Evolutionary conservation across 2,888 invertebrate species (phyloP).

Genomic region (Dasysyrphus albostriatus): DNA sequence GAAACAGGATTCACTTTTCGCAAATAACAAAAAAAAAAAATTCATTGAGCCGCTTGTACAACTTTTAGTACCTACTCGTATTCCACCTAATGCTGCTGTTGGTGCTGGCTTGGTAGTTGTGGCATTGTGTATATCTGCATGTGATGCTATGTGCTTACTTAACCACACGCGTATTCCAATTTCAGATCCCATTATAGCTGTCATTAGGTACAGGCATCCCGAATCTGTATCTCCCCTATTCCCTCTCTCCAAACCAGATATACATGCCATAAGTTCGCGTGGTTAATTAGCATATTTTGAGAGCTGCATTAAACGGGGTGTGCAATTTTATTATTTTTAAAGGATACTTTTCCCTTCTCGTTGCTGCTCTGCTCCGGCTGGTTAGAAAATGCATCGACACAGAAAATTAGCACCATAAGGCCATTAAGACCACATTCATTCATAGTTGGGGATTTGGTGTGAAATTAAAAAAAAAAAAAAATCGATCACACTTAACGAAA

Average conservation of each 20-base stretch:
- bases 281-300: slow-evolving; percentile 64
- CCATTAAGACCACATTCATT: slow-evolving; percentile 54
- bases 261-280: not conserved
- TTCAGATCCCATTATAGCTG: slow-evolving; percentile 41
- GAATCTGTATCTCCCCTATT: not conserved
- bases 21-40: slow-evolving; percentile 5
- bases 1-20: slow-evolving; percentile 27
- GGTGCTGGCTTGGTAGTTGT: not conserved
- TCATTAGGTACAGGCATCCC: slow-evolving; percentile 56
- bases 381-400: slow-evolving; percentile 50
- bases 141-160: slow-evolving; percentile 23
- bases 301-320: slow-evolving; percentile 51
- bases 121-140: not conserved
- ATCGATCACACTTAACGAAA: not conserved
- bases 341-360: not conserved
- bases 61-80: slow-evolving; percentile 6
- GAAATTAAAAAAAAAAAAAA: slow-evolving; percentile 30
- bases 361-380: not conserved
- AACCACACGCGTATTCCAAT: slow-evolving; percentile 52
- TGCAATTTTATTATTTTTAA: slow-evolving; percentile 39
- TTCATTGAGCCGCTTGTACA: not conserved
- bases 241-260: not conserved
- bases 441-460: slow-evolving; percentile 42
- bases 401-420: slow-evolving; percentile 63
- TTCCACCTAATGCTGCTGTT: not conserved